A percentile compares a stretch with the other conserved stretches of the same genome.
These are phyloP conservation scores for Nylanderia fulva DNA, from an alignment of 1,140 invertebrate genomes.

Conservation along the genomic window DNA sequence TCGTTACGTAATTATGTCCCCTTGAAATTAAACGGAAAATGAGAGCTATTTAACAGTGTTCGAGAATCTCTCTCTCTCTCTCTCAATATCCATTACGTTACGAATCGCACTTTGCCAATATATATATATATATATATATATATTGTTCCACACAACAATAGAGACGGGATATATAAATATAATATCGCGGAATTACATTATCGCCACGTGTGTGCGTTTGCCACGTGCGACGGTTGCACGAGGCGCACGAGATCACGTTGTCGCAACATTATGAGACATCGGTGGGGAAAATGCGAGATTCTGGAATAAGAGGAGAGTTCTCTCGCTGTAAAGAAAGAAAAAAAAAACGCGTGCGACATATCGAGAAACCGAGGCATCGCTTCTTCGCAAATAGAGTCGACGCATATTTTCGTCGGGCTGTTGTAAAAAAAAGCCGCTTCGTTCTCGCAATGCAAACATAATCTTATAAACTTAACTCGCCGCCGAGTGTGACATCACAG, in stretches of 20 bases:
- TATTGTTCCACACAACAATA: background rate
- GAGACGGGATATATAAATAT: slow-evolving; percentile 7
- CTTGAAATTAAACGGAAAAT: slow-evolving; percentile 13
- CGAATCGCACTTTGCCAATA: background rate
- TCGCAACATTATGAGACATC: background rate
- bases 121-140: no score
- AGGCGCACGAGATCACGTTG: slow-evolving; percentile 37
- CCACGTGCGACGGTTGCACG: slow-evolving; percentile 26
- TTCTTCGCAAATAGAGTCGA: background rate
- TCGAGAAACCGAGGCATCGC: background rate
- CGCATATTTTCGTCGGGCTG: background rate
- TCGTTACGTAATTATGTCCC: background rate
- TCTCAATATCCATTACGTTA: background rate
- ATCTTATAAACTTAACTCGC: background rate
- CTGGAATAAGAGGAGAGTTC: background rate
- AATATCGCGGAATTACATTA: slow-evolving; percentile 10
- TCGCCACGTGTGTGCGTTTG: background rate
- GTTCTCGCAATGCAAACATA: background rate
- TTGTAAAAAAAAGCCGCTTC: background rate
- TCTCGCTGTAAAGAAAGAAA: background rate
- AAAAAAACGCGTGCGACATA: no score
- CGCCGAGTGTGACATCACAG: background rate
- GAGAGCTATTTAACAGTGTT: background rate
- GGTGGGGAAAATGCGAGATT: background rate
- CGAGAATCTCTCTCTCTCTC: background rate